Base-by-base conservation (phyloP, 92 coral and sea anemone species). In the Epizoanthus scotinus region DNA sequence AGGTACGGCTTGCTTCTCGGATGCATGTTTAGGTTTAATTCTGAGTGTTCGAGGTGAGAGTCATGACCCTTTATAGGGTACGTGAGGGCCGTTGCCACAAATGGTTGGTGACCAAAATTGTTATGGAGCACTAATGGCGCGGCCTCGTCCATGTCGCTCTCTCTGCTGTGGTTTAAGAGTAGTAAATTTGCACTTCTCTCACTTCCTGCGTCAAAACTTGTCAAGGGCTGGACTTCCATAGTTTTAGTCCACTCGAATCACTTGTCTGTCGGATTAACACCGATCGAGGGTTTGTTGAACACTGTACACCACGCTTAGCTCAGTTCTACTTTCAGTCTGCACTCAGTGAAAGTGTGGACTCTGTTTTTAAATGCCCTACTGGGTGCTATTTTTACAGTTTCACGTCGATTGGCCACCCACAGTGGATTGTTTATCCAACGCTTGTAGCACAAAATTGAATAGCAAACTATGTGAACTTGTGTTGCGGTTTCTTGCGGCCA, bases 1-100 rank as follows among this genome's bases (percentile, higher is more conserved):
- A 93, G 91, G 66, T 95, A 95, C n/a, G 94, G 99, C 84, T 95
- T 92, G 92, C 80, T 90, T 81, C 88, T 78, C 21, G 86, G 71
- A 78, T 84, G 91, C 90, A 87, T 87, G 84, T 15, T 83, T 78
- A 40, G 82, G 69, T 87, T 36, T 34, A 50, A 50, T 36, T 26
- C 64, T 70, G 84, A 28, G 20, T 27, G 66, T 36, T 58, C 82
- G 20, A 85, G 61, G 28, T 87, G 68, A 12, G 81, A 19, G 50
- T 61, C 78, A 81, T 36, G 29, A 6, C 80, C 59, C 77, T 86
- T 81, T 85, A 70, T n/a, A 61, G 28, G 40, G 57, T 73, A 73
- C 28, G 67, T 52, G 53, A 31, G 38, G 15, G 18, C 54, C 6
- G 66, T 19, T 56, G 53, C 67, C 66, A 55, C 20, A 12, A 73